phyloP scores from a whole-genome alignment of 1,140 invertebrate genomes.

The Drosophila novamexicana region DNA sequence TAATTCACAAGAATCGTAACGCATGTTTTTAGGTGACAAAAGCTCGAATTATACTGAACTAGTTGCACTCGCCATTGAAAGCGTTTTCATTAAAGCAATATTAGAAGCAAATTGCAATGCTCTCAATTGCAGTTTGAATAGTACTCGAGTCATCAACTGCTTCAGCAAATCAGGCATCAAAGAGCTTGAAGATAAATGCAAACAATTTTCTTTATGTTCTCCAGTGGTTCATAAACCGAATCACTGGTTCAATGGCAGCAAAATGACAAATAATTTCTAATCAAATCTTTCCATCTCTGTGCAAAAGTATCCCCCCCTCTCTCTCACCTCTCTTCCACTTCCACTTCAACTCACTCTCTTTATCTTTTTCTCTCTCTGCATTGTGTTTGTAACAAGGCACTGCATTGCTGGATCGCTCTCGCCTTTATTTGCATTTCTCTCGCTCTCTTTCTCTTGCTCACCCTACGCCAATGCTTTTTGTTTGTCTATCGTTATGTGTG shows the following conservation, averaged over 20 bases:
- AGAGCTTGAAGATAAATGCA: not conserved
- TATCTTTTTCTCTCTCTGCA: not conserved
- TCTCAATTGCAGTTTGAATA: not conserved
- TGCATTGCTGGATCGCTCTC: not conserved
- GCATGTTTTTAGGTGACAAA: too few species aligned
- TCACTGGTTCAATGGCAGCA: constrained; percentile 14
- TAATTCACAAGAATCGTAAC: too few species aligned
- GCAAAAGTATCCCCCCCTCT: not conserved
- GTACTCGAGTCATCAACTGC: not conserved
- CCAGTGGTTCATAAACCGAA: constrained; percentile 17
- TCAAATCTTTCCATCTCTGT: constrained; percentile 1
- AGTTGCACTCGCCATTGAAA: not conserved
- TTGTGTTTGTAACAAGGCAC: not conserved
- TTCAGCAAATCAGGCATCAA: not conserved
- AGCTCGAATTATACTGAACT: not conserved
- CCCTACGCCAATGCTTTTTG: not conserved
- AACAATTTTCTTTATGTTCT: not conserved
- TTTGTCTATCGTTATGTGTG: not conserved
- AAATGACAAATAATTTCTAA: constrained; percentile 12
- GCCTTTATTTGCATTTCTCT: not conserved
- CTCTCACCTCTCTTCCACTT: not conserved
- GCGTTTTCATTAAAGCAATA: not conserved
- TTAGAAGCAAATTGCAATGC: not conserved
- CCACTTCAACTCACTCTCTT: not conserved
- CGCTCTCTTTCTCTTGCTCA: not conserved